Evolutionary conservation across 2,797 vertebrate genomes (phyloP), one percentile per base, ranked within the genome.

Genomic region (Danio tinwini): DNA sequence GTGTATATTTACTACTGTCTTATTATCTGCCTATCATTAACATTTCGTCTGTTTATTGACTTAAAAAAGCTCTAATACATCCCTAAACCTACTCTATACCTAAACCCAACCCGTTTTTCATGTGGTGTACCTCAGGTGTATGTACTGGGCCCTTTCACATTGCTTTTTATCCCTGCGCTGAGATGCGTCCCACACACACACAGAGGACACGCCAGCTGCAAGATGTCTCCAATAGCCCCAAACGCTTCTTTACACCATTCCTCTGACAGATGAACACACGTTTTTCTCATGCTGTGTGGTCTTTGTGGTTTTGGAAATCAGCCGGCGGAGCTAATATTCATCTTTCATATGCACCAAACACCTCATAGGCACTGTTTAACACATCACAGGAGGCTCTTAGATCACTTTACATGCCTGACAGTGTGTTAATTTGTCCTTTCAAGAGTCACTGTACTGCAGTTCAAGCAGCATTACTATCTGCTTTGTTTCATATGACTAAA

Each of bases 271-370:
- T 16, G 72, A 70, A 65, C 80, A 76, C 68, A 65, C 72, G 47
- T 81, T 68, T 55, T 71, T 50, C 68, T 44, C 82, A 79, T 76
- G 76, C 61, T 78, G 81, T 86, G 83, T 49, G 80, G 78, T 86
- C 85, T 83, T 82, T 79, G 83, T 64, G 37, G 65, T 72, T 47
- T 84, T 68, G 85, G 70, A 55, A 37, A 42, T 42, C 75, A 59
- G 62, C 64, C 65, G 3, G 47, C 49, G 55, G 37, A 55, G 13
- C 70, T 58, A 72, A 72, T 72, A 42, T 55, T 55, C 39, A 0
- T 71, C 68, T 71, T 71, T 55, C 50, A 71, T 55, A 70, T 21
- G 50, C 53, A 29, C 21, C 13, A 16, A 12, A 45, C 70, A 72
- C 40, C 58, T 45, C 40, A 58, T 10, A 58, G 40, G 49, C 21